These are phyloP conservation scores for Tribolium castaneum DNA, from an alignment of 1,140 invertebrate species.

Conservation along the genomic window DNA sequence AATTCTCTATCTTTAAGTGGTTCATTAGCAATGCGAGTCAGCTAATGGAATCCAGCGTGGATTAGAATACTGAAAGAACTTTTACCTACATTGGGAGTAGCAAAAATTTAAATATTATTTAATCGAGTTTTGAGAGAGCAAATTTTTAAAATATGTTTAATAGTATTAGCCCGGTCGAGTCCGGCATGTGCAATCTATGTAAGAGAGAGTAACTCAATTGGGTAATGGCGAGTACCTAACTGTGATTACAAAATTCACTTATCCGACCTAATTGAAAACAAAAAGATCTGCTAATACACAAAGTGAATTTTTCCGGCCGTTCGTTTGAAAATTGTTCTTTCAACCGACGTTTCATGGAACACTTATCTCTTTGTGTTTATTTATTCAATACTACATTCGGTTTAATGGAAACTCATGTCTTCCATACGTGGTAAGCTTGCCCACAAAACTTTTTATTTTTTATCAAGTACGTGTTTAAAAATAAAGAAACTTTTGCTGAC, in stretches of 20 bases:
- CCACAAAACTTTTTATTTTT: constrained; percentile 10
- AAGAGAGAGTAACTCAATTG: constrained; percentile 43
- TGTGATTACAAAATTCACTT: constrained; percentile 46
- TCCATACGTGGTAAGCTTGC: constrained; percentile 9
- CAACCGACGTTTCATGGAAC: constrained; percentile 34
- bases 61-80: constrained; percentile 53
- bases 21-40: constrained; percentile 61
- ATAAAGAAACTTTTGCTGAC: neutral
- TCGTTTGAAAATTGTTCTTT: constrained; percentile 36
- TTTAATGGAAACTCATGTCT: constrained; percentile 18
- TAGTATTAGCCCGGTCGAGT: neutral
- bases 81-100: constrained; percentile 41
- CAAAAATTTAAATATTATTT: constrained; percentile 39
- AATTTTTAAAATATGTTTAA: constrained; percentile 24
- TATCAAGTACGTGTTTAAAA: neutral
- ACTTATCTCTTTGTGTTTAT: constrained; percentile 36
- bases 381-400: constrained; percentile 32
- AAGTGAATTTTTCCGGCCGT: constrained; percentile 31
- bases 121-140: neutral
- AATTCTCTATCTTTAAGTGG: constrained; percentile 56
- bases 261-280: constrained; percentile 36
- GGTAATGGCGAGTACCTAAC: constrained; percentile 42
- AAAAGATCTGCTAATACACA: constrained; percentile 36
- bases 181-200: constrained; percentile 25
- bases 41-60: constrained; percentile 57